Percentiles rank a stretch among this genome's conserved stretches.
Conservation (phyloP, 2,113 vertebrate species). For the Corvus cornix region DNA sequence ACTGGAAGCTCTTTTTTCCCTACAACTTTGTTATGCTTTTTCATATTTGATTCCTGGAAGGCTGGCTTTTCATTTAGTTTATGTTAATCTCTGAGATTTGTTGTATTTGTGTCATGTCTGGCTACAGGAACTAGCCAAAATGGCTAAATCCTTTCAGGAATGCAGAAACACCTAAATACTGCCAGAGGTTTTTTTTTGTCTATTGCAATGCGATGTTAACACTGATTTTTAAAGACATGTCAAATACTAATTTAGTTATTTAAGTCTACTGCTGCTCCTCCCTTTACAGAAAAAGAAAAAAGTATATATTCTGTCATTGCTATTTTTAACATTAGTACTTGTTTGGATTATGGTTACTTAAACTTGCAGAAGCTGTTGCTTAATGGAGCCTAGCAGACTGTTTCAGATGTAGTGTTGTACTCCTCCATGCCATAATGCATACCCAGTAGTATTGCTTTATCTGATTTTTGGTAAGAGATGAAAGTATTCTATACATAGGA, state of each 20-base stretch:
- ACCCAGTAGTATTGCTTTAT: not conserved
- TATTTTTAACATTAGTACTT: not conserved
- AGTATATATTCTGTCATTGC: not conserved
- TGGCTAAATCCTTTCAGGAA: not conserved
- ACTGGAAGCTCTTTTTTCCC: not conserved
- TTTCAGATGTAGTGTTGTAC: not conserved
- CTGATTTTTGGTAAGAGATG: not conserved
- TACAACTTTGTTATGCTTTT: not conserved
- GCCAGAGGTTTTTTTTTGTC: not conserved
- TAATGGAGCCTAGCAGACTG: not conserved
- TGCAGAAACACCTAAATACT: not conserved
- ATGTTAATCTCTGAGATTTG: not conserved
- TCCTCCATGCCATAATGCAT: not conserved
- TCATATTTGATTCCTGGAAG: not conserved
- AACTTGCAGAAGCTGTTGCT: not conserved
- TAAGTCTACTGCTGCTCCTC: not conserved
- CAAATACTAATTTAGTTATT: not conserved
- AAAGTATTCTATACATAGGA: not conserved
- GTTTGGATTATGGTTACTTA: not conserved
- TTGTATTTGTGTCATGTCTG: not conserved
- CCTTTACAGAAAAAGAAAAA: not conserved
- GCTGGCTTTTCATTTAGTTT: not conserved
- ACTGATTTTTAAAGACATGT: not conserved
- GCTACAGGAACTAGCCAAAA: not conserved
- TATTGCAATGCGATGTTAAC: fast-evolving